A percentile compares a stretch with the other conserved stretches of the same genome.
Conservation (phyloP, 2,888 invertebrate species). For the Chironomus tentans region DNA sequence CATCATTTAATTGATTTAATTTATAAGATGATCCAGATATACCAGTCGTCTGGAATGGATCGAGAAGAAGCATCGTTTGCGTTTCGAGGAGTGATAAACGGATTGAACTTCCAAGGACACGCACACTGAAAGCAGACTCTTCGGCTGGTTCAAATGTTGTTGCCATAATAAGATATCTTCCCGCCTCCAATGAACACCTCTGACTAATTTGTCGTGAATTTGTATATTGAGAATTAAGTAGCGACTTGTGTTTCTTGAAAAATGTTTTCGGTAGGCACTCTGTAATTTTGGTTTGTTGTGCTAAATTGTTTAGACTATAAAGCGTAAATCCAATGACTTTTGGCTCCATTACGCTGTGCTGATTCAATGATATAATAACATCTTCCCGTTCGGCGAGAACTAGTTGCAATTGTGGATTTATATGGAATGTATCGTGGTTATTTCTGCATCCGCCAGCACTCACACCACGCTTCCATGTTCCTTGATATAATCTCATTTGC, state of each 20-base stretch:
- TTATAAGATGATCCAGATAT: constrained; percentile 64
- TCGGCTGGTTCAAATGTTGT: constrained; percentile 87
- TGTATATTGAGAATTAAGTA: constrained; percentile 83
- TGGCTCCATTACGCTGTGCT: constrained; percentile 85
- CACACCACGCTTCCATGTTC: constrained; percentile 77
- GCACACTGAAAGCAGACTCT: constrained; percentile 78
- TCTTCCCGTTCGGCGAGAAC: constrained; percentile 70
- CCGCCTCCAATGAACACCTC: constrained; percentile 69
- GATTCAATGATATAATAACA: constrained; percentile 75
- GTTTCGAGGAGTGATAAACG: constrained; percentile 65
- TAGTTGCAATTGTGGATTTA: constrained; percentile 82
- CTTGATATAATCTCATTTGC: constrained; percentile 81
- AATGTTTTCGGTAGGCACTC: constrained; percentile 72
- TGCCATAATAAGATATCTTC: constrained; percentile 75
- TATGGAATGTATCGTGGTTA: constrained; percentile 83
- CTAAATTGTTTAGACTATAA: constrained; percentile 44
- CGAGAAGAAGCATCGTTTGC: constrained; percentile 40
- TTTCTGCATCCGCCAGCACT: constrained; percentile 86
- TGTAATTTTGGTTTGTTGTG: constrained; percentile 55
- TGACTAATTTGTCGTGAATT: constrained; percentile 82
- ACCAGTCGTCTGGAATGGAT: constrained; percentile 37
- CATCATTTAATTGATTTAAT: constrained; percentile 61
- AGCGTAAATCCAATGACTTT: constrained; percentile 89
- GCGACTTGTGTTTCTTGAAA: constrained; percentile 77
- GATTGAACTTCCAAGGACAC: constrained; percentile 68